These are phyloP conservation scores for Phlogophora meticulosa DNA, from an alignment of 2,888 invertebrate species.

Conservation along the genomic window DNA sequence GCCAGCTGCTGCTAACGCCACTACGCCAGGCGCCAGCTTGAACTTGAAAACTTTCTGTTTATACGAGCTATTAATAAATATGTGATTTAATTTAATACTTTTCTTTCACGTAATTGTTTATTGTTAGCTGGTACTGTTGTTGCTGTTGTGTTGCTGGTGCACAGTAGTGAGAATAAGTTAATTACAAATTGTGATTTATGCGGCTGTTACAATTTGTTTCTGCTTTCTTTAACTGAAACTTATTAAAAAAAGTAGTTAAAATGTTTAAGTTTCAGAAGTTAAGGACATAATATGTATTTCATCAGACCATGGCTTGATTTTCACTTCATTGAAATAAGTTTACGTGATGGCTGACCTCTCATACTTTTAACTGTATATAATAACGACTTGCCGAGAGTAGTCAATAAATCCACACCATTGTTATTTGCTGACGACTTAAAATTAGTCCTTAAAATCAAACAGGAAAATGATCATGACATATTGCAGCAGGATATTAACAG, in stretches of 20 bases:
- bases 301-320: too few relatives aligned
- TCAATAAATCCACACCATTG: too few relatives aligned
- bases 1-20: conserved; percentile 67
- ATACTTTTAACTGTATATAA: too few relatives aligned
- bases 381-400: too few relatives aligned
- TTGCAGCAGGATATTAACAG: too few relatives aligned
- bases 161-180: conserved; percentile 5
- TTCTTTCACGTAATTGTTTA: conserved; percentile 28
- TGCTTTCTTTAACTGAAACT: background rate
- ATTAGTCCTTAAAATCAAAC: too few relatives aligned
- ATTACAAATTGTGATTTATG: background rate
- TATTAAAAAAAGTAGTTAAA: background rate
- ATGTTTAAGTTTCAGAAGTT: background rate
- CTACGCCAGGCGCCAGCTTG: conserved; percentile 59
- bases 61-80: conserved; percentile 57
- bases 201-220: background rate
- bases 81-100: conserved; percentile 47
- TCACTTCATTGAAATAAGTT: background rate
- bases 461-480: too few relatives aligned
- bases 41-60: conserved; percentile 67
- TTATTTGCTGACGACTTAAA: too few relatives aligned
- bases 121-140: conserved; percentile 4
- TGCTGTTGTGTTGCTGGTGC: conserved; percentile 7
- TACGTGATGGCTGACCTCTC: background rate
- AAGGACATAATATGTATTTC: too few relatives aligned